A percentile compares a stretch with the other conserved stretches of the same genome.
Evolutionary conservation across 2,888 invertebrate genomes (phyloP).

Genomic region (Drosophila atripex): DNA sequence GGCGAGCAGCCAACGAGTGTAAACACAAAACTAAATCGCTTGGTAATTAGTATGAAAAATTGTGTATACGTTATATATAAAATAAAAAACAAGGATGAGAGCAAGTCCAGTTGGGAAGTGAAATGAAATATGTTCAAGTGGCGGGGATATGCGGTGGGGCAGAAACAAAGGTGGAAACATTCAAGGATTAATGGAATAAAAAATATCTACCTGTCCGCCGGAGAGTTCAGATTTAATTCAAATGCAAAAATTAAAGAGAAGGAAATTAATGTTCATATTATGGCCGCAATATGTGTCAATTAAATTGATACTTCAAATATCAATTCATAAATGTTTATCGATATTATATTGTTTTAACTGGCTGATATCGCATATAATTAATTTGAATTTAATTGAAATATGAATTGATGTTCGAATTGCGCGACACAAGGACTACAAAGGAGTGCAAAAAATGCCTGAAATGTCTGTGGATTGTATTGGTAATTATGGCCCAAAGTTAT

Average conservation of each 20-base stretch:
- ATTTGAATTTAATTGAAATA: constrained; percentile 7
- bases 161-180: background rate
- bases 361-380: constrained; percentile 15
- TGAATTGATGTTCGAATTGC: constrained; percentile 7
- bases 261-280: constrained; percentile 5
- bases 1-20: constrained; percentile 52
- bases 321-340: constrained; percentile 18
- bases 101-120: constrained; percentile 33
- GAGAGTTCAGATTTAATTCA: background rate
- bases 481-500: background rate
- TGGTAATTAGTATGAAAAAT: constrained; percentile 77
- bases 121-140: constrained; percentile 16
- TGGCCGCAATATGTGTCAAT: constrained; percentile 14
- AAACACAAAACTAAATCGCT: constrained; percentile 80
- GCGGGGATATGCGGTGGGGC: background rate
- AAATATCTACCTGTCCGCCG: background rate
- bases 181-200: constrained; percentile 2
- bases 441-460: background rate
- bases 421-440: background rate
- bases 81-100: background rate
- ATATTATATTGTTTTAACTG: constrained; percentile 2
- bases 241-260: constrained; percentile 1
- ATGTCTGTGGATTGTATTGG: background rate
- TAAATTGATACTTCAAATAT: constrained; percentile 21
- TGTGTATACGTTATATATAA: constrained; percentile 53